phyloP scores from a whole-genome alignment of 2,113 vertebrate genomes.

The Caretta caretta region DNA sequence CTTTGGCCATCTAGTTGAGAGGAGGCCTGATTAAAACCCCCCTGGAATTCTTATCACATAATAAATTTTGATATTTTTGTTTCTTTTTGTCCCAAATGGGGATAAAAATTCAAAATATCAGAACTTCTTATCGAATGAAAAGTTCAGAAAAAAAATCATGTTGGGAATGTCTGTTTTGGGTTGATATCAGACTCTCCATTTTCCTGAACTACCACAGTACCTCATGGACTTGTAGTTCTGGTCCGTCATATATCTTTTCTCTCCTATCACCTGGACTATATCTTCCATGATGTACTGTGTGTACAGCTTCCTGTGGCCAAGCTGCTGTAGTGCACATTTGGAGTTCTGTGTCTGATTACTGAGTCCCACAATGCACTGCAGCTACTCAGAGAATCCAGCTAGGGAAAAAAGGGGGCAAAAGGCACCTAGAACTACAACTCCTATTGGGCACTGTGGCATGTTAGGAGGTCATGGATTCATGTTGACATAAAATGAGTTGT shows the following conservation, averaged over 20 bases:
- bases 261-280: not conserved
- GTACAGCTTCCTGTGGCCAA: not conserved
- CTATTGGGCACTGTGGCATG: not conserved
- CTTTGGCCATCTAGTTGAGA: not conserved
- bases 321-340: not conserved
- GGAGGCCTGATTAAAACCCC: not conserved
- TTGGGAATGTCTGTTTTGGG: not conserved
- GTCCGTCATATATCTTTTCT: not conserved
- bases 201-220: not conserved
- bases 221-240: not conserved
- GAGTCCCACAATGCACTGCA: not conserved
- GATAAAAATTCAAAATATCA: not conserved
- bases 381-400: not conserved
- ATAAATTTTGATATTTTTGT: not conserved
- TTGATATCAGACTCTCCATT: not conserved
- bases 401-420: not conserved
- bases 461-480: not conserved
- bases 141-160: not conserved
- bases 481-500: not conserved
- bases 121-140: not conserved
- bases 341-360: not conserved
- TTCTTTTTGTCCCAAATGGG: not conserved
- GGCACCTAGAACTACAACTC: not conserved
- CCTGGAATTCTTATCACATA: not conserved
- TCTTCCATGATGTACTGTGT: not conserved